Percentiles rank a stretch among this genome's conserved stretches.
phyloP scores from a whole-genome alignment of 2,888 invertebrate genomes.

The Trimorus sp. region DNA sequence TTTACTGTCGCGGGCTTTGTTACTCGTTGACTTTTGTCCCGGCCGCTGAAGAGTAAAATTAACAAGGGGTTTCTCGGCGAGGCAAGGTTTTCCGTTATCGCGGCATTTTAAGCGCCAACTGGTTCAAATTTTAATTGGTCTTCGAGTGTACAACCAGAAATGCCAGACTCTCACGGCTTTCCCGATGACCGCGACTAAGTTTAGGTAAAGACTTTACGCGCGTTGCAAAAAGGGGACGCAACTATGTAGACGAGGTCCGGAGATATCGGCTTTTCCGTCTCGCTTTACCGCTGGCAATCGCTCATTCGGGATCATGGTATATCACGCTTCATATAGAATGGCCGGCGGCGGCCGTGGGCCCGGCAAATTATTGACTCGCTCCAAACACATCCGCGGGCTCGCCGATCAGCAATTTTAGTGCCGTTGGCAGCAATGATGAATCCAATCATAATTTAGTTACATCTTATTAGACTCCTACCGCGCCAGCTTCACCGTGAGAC shows the following conservation, averaged over 20 bases:
- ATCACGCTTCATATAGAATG: conserved; percentile 78
- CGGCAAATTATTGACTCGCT: conserved; percentile 76
- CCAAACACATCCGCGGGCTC: conserved; percentile 63
- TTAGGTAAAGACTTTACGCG: conserved; percentile 25
- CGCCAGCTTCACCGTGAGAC: conserved; percentile 79
- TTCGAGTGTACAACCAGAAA: conserved; percentile 3
- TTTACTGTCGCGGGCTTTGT: conserved; percentile 16
- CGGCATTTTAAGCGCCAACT: neutral
- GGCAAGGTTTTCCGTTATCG: neutral
- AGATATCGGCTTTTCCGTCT: conserved; percentile 68
- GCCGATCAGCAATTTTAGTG: conserved; percentile 77
- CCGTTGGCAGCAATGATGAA: conserved; percentile 79
- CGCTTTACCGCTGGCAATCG: conserved; percentile 75
- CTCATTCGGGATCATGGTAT: conserved; percentile 79
- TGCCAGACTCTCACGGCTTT: conserved; percentile 31
- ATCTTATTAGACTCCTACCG: conserved; percentile 81
- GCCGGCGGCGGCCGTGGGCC: conserved; percentile 62
- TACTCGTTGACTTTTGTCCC: neutral
- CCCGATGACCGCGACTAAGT: neutral
- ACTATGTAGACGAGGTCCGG: conserved; percentile 45
- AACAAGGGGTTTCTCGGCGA: neutral
- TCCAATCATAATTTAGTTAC: conserved; percentile 81
- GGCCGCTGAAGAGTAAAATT: neutral
- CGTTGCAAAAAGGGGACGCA: conserved; percentile 30
- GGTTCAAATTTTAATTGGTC: neutral